Evolutionary conservation across 1,140 invertebrate species (phyloP), one percentile per base, ranked within the genome.

Genomic region (Cotesia typhae): DNA sequence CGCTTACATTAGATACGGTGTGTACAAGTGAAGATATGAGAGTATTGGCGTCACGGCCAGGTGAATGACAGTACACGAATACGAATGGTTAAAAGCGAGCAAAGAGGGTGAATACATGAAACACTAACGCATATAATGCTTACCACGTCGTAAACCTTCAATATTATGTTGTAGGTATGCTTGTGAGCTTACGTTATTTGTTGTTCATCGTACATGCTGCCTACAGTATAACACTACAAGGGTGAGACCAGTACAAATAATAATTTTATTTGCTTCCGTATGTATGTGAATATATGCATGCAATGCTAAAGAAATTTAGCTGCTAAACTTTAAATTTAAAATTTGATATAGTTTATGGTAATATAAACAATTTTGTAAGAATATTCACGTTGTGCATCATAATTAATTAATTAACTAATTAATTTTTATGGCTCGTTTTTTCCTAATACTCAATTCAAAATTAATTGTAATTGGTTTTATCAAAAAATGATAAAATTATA

Each of bases 151-250:
- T 72, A 72, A 72, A 67, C 71, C 57, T 61, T 37, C 53, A 57
- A 72, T 67, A 72, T 72, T 72, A 72, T 72, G 71, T 72, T 41
- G 55, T 67, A 61, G 52, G 61, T 72, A 67, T 61, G 65, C 41
- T 47, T 47, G 41, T 47, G 41, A 47, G 41, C 41, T 47, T 47
- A 47, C 41, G 41, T 47, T 47, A 47, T 47, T 61, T 35, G 35
- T 14, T 64, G 37, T 65, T 41, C 57, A 65, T 65, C 65, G 61
- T 71, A 65, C 63, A 52, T 65, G 47, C 57, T 71, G 61, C 35
- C 17, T 17, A 20, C 35, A 28, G n/a, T 63, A 59, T 59, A 59
- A 20, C 28, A 28, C 9, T 59, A 9, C n/a, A 35, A 28, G 9
- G 17, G 36, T 59, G 53, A 20, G 53, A 47, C 41, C 41, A 47